Conservation (phyloP, 2,888 invertebrate species). For the Atrina japonica region DNA sequence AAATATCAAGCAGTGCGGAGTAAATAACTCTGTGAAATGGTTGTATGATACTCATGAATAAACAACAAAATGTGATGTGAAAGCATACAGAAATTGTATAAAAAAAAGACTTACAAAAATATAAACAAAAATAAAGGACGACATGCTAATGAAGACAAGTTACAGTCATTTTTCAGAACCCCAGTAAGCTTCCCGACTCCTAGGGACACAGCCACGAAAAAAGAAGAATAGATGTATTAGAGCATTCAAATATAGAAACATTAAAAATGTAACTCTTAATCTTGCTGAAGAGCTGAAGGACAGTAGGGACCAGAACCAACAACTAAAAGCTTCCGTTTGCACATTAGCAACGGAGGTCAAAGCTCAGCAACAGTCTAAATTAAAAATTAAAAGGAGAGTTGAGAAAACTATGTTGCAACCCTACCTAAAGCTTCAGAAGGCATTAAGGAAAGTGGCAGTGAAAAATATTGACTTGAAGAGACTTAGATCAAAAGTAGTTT, state of each 20-base stretch:
- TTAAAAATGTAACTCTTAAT: constrained; percentile 24
- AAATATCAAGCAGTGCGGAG: constrained; percentile 20
- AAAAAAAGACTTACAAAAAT: constrained; percentile 31
- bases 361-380: constrained; percentile 33
- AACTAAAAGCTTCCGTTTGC: constrained; percentile 15
- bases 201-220: constrained; percentile 26
- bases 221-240: constrained; percentile 36
- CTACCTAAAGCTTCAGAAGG: constrained; percentile 23
- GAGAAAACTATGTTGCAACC: constrained; percentile 23
- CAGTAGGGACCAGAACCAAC: constrained; percentile 30
- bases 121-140: constrained; percentile 36
- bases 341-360: constrained; percentile 27
- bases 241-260: constrained; percentile 14
- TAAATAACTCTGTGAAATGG: constrained; percentile 22
- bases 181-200: constrained; percentile 21
- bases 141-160: constrained; percentile 23
- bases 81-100: constrained; percentile 30
- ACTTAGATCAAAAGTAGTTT: constrained; percentile 6
- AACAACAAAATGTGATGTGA: constrained; percentile 19
- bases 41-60: constrained; percentile 30
- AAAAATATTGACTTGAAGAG: constrained; percentile 23
- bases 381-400: constrained; percentile 27
- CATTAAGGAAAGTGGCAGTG: constrained; percentile 21
- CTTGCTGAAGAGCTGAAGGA: constrained; percentile 23
- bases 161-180: constrained; percentile 10